A percentile compares a stretch with the other conserved stretches of the same genome.
Evolutionary conservation across 2,113 vertebrate species (phyloP).

Genomic region (Bungarus multicinctus): DNA sequence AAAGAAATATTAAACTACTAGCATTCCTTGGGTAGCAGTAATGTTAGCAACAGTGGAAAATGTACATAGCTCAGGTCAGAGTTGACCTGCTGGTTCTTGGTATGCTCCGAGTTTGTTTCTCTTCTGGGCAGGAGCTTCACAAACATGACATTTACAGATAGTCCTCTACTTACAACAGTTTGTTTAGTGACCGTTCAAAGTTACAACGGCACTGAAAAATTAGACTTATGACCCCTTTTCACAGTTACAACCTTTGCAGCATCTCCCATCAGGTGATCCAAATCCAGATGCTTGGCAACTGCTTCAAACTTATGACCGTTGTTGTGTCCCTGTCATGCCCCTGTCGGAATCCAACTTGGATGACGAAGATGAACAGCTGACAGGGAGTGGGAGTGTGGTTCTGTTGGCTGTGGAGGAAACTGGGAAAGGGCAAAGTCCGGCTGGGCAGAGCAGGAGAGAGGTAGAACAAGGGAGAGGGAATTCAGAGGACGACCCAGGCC

Average conservation of each 20-base stretch:
- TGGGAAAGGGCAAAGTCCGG: too few relatives aligned
- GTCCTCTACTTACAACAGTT: background rate
- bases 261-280: background rate
- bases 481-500: too few relatives aligned
- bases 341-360: background rate
- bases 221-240: background rate
- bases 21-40: slow-evolving; percentile 1
- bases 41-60: background rate
- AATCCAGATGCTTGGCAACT: background rate
- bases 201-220: background rate
- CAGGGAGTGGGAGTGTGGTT: too few relatives aligned
- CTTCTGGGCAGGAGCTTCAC: background rate
- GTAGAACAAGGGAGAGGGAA: too few relatives aligned
- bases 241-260: background rate
- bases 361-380: too few relatives aligned
- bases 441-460: too few relatives aligned
- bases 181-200: background rate
- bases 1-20: slow-evolving; percentile 1
- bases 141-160: background rate
- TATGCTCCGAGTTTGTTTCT: background rate
- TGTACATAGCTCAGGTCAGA: background rate
- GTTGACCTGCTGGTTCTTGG: background rate
- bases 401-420: too few relatives aligned
- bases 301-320: background rate
- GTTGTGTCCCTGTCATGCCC: background rate